Evolutionary conservation across 2,113 vertebrate genomes (phyloP), one percentile per base, ranked within the genome.

Genomic region (Lepus timidus): DNA sequence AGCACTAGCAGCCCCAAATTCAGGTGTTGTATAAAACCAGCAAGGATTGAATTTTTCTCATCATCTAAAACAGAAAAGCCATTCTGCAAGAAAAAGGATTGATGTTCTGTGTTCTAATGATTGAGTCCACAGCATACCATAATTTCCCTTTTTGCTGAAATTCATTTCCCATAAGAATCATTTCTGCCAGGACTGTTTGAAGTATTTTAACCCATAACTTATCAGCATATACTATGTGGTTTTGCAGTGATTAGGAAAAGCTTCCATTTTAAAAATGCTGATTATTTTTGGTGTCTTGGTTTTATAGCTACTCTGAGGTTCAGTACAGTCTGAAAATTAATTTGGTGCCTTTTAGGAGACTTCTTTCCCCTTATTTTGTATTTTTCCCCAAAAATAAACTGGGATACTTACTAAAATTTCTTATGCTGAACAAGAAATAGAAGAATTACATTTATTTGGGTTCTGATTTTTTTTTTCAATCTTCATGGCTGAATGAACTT

Each of bases 61-160:
- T 93, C 62, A 85, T 74, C 61, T 6, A 82, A 96, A 9, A 90
- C 58, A 86, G 49, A 90, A 94, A 95, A 88, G 36, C 36, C 16
- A 22, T 95, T 96, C 92, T 87, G 4, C 51, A 88, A 92, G 82
- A 92, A 92, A 51, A 91, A 61, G 89, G 64, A 80, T 25, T 95
- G 29, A 65, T 92, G 14, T 82, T 94, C 29, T 65, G 31, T 85
- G 27, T 92, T 95, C 74, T 11, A 8, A 64, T 33, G 85, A 79
- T 44, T 76, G 22, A 94, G 61, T 75, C 9, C 44, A 85, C 73
- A 94, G 29, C n/a, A 64, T 95, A 87, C 71, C 64, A 65, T 64
- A 88, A 25, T 93, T 96, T 90, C 74, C 73, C 31, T 85, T 92
- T 94, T 95, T 95, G 61, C 22, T 82, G 44, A 96, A 90, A 79